Percentiles rank a stretch among this genome's conserved stretches.
phyloP scores from a whole-genome alignment of 2,888 invertebrate species.

The Sarcophaga variegata region DNA sequence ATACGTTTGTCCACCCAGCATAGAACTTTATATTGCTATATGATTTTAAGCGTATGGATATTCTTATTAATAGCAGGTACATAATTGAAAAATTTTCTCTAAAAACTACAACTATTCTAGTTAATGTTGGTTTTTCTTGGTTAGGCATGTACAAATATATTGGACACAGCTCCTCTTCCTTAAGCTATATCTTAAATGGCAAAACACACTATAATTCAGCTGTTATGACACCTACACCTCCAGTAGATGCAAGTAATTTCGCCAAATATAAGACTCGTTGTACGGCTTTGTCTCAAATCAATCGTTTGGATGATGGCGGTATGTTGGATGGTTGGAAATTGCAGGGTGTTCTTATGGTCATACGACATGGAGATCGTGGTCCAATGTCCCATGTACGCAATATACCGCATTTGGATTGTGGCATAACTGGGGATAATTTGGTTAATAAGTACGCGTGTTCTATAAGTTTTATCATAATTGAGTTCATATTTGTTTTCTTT shows the following conservation, averaged over 20 bases:
- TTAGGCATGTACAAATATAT: constrained; percentile 91
- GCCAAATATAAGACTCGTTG: constrained; percentile 85
- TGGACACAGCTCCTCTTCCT: constrained; percentile 82
- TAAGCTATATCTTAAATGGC: constrained; percentile 77
- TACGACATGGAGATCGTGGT: constrained; percentile 95
- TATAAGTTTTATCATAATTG: not conserved
- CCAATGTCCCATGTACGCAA: constrained; percentile 92
- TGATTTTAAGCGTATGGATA: constrained; percentile 91
- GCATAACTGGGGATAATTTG: constrained; percentile 82
- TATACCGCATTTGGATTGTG: constrained; percentile 90
- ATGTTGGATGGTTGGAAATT: constrained; percentile 81
- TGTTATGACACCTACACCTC: constrained; percentile 63
- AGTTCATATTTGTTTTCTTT: not conserved
- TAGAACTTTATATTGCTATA: constrained; percentile 90
- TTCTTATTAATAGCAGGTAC: constrained; percentile 88
- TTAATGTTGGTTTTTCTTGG: not conserved
- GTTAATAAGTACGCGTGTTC: constrained; percentile 77
- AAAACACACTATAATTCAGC: constrained; percentile 68
- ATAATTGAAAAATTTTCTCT: constrained; percentile 48
- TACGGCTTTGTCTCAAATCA: constrained; percentile 88
- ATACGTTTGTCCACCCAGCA: constrained; percentile 87
- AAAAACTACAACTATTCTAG: not conserved
- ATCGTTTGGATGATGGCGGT: constrained; percentile 87
- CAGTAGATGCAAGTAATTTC: constrained; percentile 56
- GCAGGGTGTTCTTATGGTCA: constrained; percentile 86